These are phyloP conservation scores for Brachyrhaphis roseni DNA, from an alignment of 2,797 vertebrate genomes.

Conservation along the genomic window DNA sequence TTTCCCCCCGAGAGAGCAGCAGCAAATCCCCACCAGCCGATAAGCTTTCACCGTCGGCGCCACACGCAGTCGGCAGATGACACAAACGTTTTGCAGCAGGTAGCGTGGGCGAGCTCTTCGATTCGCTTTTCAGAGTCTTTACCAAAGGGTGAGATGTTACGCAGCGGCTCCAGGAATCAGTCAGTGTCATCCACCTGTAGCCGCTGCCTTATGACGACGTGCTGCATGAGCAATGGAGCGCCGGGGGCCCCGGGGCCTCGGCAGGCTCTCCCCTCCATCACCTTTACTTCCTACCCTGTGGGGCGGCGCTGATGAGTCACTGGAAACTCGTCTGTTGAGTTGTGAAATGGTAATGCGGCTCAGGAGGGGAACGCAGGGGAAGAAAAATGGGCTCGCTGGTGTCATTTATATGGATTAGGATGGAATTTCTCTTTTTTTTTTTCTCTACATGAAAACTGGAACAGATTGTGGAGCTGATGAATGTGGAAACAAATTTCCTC, in stretches of 20 bases:
- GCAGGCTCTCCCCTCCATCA: constrained; percentile 27
- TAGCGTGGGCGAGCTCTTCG: constrained; percentile 30
- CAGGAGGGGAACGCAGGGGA: constrained; percentile 15
- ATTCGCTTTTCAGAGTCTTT: constrained; percentile 66
- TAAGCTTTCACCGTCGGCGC: constrained; percentile 42
- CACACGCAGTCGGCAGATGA: constrained; percentile 49
- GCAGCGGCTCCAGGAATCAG: constrained; percentile 50
- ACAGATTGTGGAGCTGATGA: constrained; percentile 43
- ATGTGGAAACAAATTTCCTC: constrained; percentile 16
- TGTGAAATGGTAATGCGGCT: constrained; percentile 24
- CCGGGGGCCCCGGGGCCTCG: constrained; percentile 26
- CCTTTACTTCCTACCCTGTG: constrained; percentile 35
- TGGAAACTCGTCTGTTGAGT: constrained; percentile 50
- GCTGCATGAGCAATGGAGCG: constrained; percentile 58
- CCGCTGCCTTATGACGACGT: constrained; percentile 25
- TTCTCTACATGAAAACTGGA: constrained; percentile 5
- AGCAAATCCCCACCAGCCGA: constrained; percentile 18
- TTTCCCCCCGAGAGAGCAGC: constrained; percentile 9
- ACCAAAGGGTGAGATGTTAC: constrained; percentile 69
- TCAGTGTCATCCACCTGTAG: constrained; percentile 65
- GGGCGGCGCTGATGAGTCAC: constrained; percentile 25
- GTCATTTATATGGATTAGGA: constrained; percentile 56
- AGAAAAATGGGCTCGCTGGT: constrained; percentile 38
- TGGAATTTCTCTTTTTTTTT: constrained; percentile 11
- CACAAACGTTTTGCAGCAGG: constrained; percentile 51